Percentiles rank a stretch among this genome's conserved stretches.
phyloP scores from a whole-genome alignment of 2,888 invertebrate species.

The Drosophila multiciliata region DNA sequence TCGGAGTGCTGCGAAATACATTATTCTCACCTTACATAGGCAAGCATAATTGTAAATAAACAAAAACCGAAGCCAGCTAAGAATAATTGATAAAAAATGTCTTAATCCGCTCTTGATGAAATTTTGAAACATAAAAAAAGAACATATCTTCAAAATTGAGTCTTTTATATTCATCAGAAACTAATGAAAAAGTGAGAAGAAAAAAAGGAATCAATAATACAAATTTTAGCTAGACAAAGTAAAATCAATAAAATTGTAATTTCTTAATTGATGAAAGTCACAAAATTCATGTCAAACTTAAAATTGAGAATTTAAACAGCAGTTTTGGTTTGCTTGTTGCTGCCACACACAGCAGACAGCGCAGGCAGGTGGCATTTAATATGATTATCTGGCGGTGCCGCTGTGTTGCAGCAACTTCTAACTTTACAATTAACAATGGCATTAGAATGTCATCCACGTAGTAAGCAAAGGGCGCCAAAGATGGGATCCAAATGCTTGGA shows the following conservation, averaged over 20 bases:
- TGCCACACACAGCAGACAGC: background rate
- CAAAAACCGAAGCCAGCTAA: background rate
- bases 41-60: background rate
- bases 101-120: background rate
- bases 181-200: too few species aligned
- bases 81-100: too few species aligned
- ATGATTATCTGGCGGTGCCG: conserved; percentile 12
- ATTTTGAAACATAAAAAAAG: background rate
- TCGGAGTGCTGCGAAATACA: background rate
- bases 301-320: conserved; percentile 1
- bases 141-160: background rate
- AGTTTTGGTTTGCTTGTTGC: background rate
- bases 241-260: background rate
- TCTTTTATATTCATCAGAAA: background rate
- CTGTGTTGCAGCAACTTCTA: conserved; percentile 9
- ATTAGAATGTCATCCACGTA: conserved; percentile 48
- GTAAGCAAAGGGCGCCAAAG: background rate
- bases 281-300: too few species aligned
- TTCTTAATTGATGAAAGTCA: background rate
- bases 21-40: background rate
- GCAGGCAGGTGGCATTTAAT: conserved; percentile 15
- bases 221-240: background rate
- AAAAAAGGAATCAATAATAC: background rate
- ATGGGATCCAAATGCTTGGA: conserved; percentile 17
- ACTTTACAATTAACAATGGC: conserved; percentile 35